These are phyloP conservation scores for Clamator glandarius DNA, from an alignment of 2,797 vertebrate species.

Conservation along the genomic window DNA sequence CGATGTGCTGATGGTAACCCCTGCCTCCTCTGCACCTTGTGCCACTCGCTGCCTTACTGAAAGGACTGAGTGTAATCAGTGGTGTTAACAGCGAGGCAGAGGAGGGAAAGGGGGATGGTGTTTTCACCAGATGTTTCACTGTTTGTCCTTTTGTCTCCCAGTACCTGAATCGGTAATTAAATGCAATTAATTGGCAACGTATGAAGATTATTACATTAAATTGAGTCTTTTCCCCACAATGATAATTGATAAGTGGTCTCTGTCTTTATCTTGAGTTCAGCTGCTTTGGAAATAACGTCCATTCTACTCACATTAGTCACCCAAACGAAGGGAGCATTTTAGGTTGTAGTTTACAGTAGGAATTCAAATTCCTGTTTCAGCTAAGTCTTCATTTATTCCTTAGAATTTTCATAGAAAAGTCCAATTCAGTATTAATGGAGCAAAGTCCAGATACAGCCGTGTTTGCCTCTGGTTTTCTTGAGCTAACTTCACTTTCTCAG, in stretches of 20 bases:
- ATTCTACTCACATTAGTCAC: no score
- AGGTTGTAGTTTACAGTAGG: not conserved
- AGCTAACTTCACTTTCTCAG: slow-evolving; percentile 68
- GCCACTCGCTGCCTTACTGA: not conserved
- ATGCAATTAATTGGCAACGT: not conserved
- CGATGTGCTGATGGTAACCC: no score
- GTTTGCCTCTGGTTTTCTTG: not conserved
- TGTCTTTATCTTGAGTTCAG: not conserved
- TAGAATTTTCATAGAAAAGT: not conserved
- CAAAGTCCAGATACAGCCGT: not conserved
- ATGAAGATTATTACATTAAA: not conserved
- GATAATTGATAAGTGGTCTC: not conserved
- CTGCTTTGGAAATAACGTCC: not conserved
- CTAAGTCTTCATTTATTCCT: not conserved
- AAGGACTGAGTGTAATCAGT: not conserved
- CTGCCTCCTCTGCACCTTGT: not conserved
- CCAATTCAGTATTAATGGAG: not conserved
- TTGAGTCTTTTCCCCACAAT: not conserved
- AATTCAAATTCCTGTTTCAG: not conserved
- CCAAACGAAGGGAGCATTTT: not conserved
- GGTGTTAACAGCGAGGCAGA: not conserved
- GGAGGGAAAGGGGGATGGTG: not conserved
- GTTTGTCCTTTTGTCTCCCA: not conserved
- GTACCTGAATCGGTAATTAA: not conserved
- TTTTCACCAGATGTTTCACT: not conserved